phyloP scores from a whole-genome alignment of 64 coral and sea anemone species.

The Dendrophyllia cribrosa region DNA sequence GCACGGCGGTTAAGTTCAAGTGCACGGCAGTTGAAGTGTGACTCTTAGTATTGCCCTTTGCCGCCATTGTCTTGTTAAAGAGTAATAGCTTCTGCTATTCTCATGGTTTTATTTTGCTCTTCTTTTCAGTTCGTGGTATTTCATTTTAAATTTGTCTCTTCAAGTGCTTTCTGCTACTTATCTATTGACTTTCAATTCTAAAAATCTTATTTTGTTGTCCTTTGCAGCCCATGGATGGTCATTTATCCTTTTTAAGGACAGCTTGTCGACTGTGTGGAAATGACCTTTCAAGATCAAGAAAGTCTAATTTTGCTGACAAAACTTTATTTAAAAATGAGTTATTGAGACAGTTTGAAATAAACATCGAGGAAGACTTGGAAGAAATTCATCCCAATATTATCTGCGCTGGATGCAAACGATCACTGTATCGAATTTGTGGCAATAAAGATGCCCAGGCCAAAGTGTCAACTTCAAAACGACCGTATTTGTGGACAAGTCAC shows the following conservation, averaged over 20 bases:
- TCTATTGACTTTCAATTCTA: conserved; percentile 22
- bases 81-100: conserved; percentile 7
- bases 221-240: conserved; percentile 5
- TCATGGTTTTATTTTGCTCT: neutral
- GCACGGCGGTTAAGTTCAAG: conserved; percentile 4
- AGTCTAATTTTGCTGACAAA: conserved; percentile 9
- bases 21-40: conserved; percentile 9
- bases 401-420: conserved; percentile 15
- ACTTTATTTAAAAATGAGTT: conserved; percentile 26
- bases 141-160: neutral
- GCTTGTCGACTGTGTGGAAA: conserved; percentile 22
- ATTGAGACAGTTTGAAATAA: conserved; percentile 1
- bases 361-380: conserved; percentile 18
- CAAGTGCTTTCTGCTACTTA: conserved; percentile 16
- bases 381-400: conserved; percentile 11
- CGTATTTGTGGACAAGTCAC: conserved; percentile 19
- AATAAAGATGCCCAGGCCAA: conserved; percentile 10
- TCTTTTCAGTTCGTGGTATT: neutral
- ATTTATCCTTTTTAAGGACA: conserved; percentile 11
- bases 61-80: conserved; percentile 15
- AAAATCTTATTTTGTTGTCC: conserved; percentile 5
- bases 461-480: conserved; percentile 10
- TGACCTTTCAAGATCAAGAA: neutral
- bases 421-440: neutral
- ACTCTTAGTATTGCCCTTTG: conserved; percentile 13